Evolutionary conservation across 2,113 vertebrate species (phyloP).

Genomic region (Todiramphus chloris): DNA sequence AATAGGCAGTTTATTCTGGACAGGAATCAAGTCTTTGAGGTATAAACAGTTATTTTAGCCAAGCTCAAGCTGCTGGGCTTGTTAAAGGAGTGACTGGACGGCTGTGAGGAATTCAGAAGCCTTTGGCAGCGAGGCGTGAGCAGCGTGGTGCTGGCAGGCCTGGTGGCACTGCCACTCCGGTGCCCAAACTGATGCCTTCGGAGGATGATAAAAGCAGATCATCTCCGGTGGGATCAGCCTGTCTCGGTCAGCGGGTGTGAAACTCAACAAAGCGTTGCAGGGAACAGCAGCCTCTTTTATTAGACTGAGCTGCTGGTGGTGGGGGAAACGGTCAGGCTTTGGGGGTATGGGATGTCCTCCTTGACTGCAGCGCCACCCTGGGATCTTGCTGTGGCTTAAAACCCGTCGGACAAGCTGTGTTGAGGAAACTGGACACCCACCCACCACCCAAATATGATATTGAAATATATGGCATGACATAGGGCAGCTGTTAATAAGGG

Average conservation of each 20-base stretch:
- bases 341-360: neutral
- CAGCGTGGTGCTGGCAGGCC: neutral
- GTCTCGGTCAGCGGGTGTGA: neutral
- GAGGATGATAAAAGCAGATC: neutral
- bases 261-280: neutral
- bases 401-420: rapidly evolving
- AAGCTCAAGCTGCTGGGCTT: neutral
- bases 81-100: neutral
- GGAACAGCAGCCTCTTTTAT: neutral
- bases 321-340: neutral
- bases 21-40: neutral
- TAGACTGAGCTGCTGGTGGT: rapidly evolving
- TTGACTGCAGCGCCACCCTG: neutral
- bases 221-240: neutral
- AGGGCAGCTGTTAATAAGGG: neutral
- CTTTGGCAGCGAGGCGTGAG: neutral
- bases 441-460: rapidly evolving
- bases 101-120: neutral
- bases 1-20: neutral
- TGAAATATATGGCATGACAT: neutral
- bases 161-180: rapidly evolving
- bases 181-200: neutral
- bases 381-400: neutral
- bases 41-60: neutral
- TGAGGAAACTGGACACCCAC: neutral